These are phyloP conservation scores for Axis porcinus DNA, from an alignment of 2,113 vertebrate species.

Conservation along the genomic window DNA sequence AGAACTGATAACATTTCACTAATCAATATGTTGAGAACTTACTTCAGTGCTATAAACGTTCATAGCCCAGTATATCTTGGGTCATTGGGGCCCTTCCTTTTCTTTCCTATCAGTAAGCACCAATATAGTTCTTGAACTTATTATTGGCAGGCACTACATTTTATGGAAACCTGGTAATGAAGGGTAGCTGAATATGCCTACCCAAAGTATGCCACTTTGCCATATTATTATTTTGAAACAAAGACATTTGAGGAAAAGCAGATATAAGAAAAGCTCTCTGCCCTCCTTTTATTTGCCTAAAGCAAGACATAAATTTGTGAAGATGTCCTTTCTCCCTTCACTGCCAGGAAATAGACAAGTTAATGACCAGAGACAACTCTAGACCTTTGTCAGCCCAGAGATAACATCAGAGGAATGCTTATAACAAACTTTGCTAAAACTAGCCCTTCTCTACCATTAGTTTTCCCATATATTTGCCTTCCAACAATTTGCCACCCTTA, in stretches of 20 bases:
- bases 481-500: not conserved
- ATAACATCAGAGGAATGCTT: not conserved
- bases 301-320: not conserved
- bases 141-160: not conserved
- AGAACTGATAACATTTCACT: not conserved
- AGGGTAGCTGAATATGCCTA: not conserved
- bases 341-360: not conserved
- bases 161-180: not conserved
- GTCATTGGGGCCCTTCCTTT: not conserved
- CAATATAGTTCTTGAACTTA: not conserved
- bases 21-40: not conserved
- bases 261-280: not conserved
- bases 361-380: not conserved
- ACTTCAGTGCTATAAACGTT: not conserved
- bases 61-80: not conserved
- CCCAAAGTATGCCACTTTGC: not conserved
- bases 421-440: not conserved
- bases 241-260: not conserved
- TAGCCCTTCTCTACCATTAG: not conserved
- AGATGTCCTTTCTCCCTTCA: not conserved
- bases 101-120: not conserved
- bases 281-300: not conserved
- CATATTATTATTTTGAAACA: not conserved
- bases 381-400: not conserved
- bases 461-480: not conserved